phyloP scores from a whole-genome alignment of 2,797 vertebrate species.

The Apodemus agrarius region DNA sequence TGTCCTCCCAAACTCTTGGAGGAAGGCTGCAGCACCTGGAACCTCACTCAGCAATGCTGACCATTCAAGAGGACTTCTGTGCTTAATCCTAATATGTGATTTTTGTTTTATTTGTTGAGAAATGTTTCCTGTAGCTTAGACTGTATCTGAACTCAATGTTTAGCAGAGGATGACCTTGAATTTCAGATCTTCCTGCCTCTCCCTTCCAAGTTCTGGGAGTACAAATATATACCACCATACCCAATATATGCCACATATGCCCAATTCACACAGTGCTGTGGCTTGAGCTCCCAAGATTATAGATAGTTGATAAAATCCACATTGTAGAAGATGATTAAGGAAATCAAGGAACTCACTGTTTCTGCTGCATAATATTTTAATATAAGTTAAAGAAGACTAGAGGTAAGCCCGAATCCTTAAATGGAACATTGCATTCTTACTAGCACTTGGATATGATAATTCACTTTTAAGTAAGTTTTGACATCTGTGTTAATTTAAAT shows the following conservation, averaged over 20 bases:
- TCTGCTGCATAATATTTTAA: constrained; percentile 58
- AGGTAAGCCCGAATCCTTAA: not conserved
- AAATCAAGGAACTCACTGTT: constrained; percentile 51
- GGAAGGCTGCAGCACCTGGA: not conserved
- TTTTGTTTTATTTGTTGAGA: not conserved
- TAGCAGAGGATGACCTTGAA: not conserved
- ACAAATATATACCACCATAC: not conserved
- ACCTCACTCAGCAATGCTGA: not conserved
- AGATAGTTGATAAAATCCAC: constrained; percentile 26
- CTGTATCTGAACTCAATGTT: too few relatives aligned
- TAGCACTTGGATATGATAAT: constrained; percentile 37
- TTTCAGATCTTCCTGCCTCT: not conserved
- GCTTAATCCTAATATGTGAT: not conserved
- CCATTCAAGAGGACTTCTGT: not conserved
- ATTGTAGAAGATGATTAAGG: constrained; percentile 29
- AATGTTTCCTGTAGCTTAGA: not conserved
- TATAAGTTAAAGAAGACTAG: constrained; percentile 25
- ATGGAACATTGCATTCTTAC: constrained; percentile 38
- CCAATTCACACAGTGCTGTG: not conserved
- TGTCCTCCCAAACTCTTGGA: not conserved
- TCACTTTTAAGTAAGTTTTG: constrained; percentile 26
- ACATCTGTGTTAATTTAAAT: constrained; percentile 3
- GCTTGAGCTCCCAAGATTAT: not conserved
- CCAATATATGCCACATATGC: not conserved
- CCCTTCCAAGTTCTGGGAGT: not conserved